Conservation (phyloP, 2,113 vertebrate species). For the Okapia johnstoni region DNA sequence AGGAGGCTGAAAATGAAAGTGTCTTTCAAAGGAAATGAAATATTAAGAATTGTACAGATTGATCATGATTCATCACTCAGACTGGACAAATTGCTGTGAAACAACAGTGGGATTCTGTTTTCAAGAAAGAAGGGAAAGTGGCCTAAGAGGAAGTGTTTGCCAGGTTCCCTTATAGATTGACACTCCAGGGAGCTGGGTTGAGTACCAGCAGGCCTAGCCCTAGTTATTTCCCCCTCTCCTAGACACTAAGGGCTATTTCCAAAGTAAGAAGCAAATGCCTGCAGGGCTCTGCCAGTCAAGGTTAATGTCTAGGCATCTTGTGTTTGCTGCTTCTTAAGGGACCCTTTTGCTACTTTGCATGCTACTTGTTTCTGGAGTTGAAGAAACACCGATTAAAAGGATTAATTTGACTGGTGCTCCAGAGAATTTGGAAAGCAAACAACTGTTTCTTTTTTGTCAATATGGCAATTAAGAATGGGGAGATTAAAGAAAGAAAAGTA, state of each 20-base stretch:
- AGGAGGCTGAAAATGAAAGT: neutral
- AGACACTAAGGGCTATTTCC: neutral
- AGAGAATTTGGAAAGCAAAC: constrained; percentile 85
- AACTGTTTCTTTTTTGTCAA: constrained; percentile 86
- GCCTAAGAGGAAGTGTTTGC: neutral
- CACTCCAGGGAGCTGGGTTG: neutral
- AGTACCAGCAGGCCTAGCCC: neutral
- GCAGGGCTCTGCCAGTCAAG: constrained; percentile 62
- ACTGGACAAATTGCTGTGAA: neutral
- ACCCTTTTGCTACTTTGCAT: constrained; percentile 77
- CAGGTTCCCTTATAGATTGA: neutral
- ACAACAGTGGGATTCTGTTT: neutral
- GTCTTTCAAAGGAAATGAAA: neutral
- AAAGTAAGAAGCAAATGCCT: constrained; percentile 37
- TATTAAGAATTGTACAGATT: neutral
- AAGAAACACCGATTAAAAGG: constrained; percentile 81
- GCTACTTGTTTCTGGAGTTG: constrained; percentile 77
- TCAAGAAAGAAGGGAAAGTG: neutral
- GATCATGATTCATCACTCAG: neutral
- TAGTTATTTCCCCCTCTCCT: neutral
- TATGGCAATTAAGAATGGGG: constrained; percentile 82
- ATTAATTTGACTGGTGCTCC: constrained; percentile 84
- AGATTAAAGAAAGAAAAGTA: constrained; percentile 84
- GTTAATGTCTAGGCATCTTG: constrained; percentile 65
- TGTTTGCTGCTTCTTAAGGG: constrained; percentile 66